Evolutionary conservation across 2,888 invertebrate genomes (phyloP).

Genomic region (Amphipyra tragopoginis): DNA sequence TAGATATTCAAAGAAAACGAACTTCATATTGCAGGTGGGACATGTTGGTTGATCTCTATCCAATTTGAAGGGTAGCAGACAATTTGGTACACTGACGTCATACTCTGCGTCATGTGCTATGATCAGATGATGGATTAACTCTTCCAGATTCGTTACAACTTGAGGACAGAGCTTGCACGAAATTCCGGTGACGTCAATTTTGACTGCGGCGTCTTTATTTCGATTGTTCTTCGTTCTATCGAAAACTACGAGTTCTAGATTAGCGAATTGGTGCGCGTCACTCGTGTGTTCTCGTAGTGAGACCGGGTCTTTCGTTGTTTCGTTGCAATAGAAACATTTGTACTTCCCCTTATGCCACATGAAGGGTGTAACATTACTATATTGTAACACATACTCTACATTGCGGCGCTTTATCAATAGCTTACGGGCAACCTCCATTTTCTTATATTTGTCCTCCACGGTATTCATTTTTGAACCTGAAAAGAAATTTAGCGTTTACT

Average conservation of each 20-base stretch:
- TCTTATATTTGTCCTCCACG: conserved; percentile 83
- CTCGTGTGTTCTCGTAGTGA: conserved; percentile 76
- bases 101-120: conserved; percentile 86
- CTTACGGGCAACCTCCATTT: conserved; percentile 80
- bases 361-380: conserved; percentile 84
- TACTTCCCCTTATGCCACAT: conserved; percentile 84
- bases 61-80: conserved; percentile 81
- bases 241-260: conserved; percentile 79
- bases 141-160: conserved; percentile 74
- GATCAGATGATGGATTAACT: conserved; percentile 82
- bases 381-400: conserved; percentile 83
- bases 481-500: conserved; percentile 75
- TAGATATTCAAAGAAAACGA: conserved; percentile 84
- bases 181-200: conserved; percentile 82
- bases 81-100: conserved; percentile 82
- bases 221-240: conserved; percentile 84
- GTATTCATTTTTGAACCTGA: conserved; percentile 81
- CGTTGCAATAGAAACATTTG: conserved; percentile 82
- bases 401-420: conserved; percentile 80
- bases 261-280: conserved; percentile 74
- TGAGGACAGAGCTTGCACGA: conserved; percentile 79
- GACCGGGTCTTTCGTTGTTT: conserved; percentile 79
- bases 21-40: conserved; percentile 82
- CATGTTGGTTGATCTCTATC: conserved; percentile 82
- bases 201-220: conserved; percentile 84